phyloP scores from a whole-genome alignment of 2,113 vertebrate genomes.

The Gambusia holbrooki region DNA sequence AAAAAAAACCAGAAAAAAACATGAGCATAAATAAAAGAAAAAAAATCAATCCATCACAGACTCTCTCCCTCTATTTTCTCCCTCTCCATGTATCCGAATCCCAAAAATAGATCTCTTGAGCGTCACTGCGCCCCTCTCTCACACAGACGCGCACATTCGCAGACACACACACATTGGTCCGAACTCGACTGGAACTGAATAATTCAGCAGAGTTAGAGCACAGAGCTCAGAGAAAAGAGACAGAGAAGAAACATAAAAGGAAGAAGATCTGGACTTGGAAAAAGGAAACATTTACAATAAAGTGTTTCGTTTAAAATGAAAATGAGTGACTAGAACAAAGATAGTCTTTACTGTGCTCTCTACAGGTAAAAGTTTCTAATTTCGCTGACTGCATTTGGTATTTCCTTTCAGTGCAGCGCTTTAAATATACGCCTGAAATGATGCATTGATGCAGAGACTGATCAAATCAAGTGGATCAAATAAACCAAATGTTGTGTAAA shows the following conservation, averaged over 20 bases:
- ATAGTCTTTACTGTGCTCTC: background rate
- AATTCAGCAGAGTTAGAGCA: conserved; percentile 64
- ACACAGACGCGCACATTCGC: conserved; percentile 11
- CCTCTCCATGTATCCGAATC: conserved; percentile 51
- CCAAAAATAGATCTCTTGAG: conserved; percentile 64
- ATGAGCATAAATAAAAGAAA: conserved; percentile 38
- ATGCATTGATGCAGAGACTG: background rate
- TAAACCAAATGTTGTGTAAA: background rate
- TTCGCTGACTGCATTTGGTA: background rate
- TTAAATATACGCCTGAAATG: background rate
- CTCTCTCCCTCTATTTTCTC: conserved; percentile 44
- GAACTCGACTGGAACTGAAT: conserved; percentile 66
- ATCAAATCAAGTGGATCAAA: background rate
- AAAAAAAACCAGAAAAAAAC: conserved; percentile 26
- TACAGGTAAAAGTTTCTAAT: background rate
- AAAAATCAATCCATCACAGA: conserved; percentile 69
- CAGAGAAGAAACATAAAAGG: conserved; percentile 32
- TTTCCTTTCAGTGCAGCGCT: background rate
- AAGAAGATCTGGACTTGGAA: background rate
- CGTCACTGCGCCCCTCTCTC: conserved; percentile 45
- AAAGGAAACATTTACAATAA: background rate
- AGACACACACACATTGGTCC: conserved; percentile 28
- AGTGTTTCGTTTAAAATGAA: background rate
- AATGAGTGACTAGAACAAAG: background rate
- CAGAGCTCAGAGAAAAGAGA: conserved; percentile 51